A percentile compares a stretch with the other conserved stretches of the same genome.
Evolutionary conservation across 2,888 invertebrate genomes (phyloP).

Genomic region (Xestoiulus laeticollis): DNA sequence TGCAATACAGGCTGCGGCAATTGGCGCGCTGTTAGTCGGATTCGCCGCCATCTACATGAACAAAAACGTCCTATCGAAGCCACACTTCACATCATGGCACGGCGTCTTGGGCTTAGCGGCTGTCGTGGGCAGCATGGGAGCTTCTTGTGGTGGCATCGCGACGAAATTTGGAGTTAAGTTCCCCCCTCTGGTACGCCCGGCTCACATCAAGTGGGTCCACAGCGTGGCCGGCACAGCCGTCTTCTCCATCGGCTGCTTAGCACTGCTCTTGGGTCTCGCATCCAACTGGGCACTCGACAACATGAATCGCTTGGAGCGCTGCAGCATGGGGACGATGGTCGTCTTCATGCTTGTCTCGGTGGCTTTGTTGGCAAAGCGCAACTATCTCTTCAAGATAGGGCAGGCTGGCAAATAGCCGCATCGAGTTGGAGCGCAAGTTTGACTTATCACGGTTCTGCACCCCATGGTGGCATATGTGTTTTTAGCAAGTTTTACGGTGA

Average conservation of each 20-base stretch:
- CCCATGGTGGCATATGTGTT: background rate
- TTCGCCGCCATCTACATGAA: slow-evolving; percentile 35
- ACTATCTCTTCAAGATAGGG: slow-evolving; percentile 2
- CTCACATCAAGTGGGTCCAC: slow-evolving; percentile 44
- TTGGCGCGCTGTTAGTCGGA: background rate
- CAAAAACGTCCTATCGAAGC: slow-evolving; percentile 15
- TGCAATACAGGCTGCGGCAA: background rate
- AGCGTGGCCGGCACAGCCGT: background rate
- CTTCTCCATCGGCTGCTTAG: background rate
- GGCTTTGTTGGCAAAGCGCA: slow-evolving; percentile 7
- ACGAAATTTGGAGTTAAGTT: slow-evolving; percentile 21
- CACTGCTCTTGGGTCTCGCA: slow-evolving; percentile 1
- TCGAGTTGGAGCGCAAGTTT: background rate
- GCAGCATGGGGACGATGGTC: slow-evolving; percentile 30
- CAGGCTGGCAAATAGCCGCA: background rate
- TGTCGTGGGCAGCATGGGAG: background rate
- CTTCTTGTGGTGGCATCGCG: background rate
- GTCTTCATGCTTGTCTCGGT: background rate
- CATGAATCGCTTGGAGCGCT: slow-evolving; percentile 44
- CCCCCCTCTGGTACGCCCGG: background rate
- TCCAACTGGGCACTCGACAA: slow-evolving; percentile 45
- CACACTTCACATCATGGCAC: slow-evolving; percentile 47
- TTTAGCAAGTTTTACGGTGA: no score
- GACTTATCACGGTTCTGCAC: background rate
- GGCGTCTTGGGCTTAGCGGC: slow-evolving; percentile 23